phyloP scores from a whole-genome alignment of 2,888 invertebrate genomes.

The Epistrophe grossulariae region DNA sequence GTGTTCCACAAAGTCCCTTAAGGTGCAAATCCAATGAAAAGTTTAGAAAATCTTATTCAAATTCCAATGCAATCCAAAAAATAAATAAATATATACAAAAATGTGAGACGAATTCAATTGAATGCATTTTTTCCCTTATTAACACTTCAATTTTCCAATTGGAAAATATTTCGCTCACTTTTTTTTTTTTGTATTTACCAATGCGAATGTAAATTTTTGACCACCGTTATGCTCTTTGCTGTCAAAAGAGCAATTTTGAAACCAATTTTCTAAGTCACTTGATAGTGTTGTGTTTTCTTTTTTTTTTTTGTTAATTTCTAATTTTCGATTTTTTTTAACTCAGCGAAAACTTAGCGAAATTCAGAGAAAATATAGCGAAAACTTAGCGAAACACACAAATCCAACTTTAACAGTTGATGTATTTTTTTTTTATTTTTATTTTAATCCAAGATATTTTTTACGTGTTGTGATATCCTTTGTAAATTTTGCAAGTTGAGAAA shows the following conservation, averaged over 20 bases:
- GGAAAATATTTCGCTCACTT: conserved; percentile 52
- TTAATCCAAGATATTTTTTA: conserved; percentile 35
- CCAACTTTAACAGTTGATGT: conserved; percentile 18
- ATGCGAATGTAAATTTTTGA: conserved; percentile 11
- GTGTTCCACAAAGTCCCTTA: not conserved
- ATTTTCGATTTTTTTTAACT: not conserved
- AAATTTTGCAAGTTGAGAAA: conserved; percentile 24
- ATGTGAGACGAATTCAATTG: conserved; percentile 1
- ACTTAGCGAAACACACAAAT: conserved; percentile 19
- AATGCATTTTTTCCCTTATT: conserved; percentile 11
- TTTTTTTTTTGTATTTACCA: conserved; percentile 44
- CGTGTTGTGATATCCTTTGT: conserved; percentile 51
- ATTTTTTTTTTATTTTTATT: not conserved
- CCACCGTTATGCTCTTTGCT: conserved; percentile 14
- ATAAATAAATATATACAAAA: not conserved
- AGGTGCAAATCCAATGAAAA: conserved; percentile 21
- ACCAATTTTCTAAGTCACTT: conserved; percentile 74
- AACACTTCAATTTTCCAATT: conserved; percentile 28
- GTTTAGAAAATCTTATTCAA: conserved; percentile 9
- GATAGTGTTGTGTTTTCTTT: conserved; percentile 38
- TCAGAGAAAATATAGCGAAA: conserved; percentile 24
- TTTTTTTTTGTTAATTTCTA: not conserved
- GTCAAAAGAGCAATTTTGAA: conserved; percentile 46
- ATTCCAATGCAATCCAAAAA: conserved; percentile 55
- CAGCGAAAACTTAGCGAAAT: conserved; percentile 28